Evolutionary conservation across 2,113 vertebrate genomes (phyloP), one percentile per base, ranked within the genome.

Genomic region (Philantomba maxwellii): DNA sequence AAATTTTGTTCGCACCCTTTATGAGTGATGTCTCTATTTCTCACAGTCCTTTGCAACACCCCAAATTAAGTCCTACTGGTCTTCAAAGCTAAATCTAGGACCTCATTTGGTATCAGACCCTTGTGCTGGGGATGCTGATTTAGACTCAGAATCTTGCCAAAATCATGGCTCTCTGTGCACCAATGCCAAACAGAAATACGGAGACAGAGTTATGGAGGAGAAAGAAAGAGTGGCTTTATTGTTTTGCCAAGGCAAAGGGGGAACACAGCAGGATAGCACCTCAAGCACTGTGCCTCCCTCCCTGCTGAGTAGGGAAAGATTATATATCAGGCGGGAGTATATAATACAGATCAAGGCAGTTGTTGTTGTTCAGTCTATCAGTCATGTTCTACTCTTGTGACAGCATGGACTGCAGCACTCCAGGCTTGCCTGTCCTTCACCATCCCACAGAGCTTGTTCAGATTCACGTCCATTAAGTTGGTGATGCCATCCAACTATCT

Each of bases 401-500:
- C 19, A 70, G 19, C 19, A 23, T 36, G n/a, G n/a, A 70, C n/a
- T 39, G 66, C 19, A 39, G n/a, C 66, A 39, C 10, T 39, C 10
- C 66, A 39, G 19, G n/a, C 19, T 39, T 70, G 19, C n/a, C n/a
- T 39, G 66, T 12, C 66, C 66, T 39, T 39, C 19, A 39, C n/a
- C 66, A 70, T 39, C 66, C 5, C 19, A 12, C 10, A 39, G n/a
- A 39, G 66, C n/a, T 70, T 23, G 10, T 23, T 70, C 66, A 70
- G 3, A 12, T 39, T 39, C 66, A 23, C 0, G 0, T 39, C 5
- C 5, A 70, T 70, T 12, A 23, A 39, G 10, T 3, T 23, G n/a
- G 66, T 70, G n/a, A 39, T 70, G n/a, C n/a, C 19, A 39, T 70
- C 66, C 19, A 70, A 39, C n/a, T 10, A 70, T 70, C 66, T 39